Evolutionary conservation across 2,888 invertebrate genomes (phyloP).

Genomic region (Bellardia bayeri): DNA sequence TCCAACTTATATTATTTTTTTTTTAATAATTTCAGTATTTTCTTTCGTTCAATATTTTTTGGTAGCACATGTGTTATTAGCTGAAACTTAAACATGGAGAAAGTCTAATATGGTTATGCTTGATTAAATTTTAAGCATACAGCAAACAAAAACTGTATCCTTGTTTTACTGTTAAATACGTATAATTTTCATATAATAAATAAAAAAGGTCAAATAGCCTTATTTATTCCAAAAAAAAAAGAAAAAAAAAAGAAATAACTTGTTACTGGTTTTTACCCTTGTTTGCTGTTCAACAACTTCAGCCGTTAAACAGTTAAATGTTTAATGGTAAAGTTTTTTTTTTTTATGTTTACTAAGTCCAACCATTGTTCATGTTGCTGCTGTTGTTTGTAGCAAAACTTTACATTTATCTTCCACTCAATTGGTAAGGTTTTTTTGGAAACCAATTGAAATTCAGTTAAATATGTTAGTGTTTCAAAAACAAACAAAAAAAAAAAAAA

Average conservation of each 20-base stretch:
- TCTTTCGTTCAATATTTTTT: constrained; percentile 11
- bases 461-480: background rate
- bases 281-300: constrained; percentile 9
- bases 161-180: background rate
- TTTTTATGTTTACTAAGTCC: background rate
- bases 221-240: background rate
- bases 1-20: constrained; percentile 31
- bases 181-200: constrained; percentile 5
- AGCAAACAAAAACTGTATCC: background rate
- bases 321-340: constrained; percentile 10
- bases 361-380: background rate
- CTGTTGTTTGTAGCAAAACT: constrained; percentile 17
- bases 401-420: constrained; percentile 55
- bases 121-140: constrained; percentile 54
- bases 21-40: constrained; percentile 10
- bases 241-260: too few relatives aligned
- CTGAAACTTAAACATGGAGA: constrained; percentile 17
- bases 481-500: background rate
- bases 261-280: constrained; percentile 12
- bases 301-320: background rate
- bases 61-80: constrained; percentile 42
- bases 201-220: background rate
- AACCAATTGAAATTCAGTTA: constrained; percentile 6
- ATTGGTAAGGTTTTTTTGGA: constrained; percentile 22
- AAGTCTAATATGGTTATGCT: constrained; percentile 52